These are phyloP conservation scores for Cuculus canorus DNA, from an alignment of 2,797 vertebrate genomes.

Conservation along the genomic window DNA sequence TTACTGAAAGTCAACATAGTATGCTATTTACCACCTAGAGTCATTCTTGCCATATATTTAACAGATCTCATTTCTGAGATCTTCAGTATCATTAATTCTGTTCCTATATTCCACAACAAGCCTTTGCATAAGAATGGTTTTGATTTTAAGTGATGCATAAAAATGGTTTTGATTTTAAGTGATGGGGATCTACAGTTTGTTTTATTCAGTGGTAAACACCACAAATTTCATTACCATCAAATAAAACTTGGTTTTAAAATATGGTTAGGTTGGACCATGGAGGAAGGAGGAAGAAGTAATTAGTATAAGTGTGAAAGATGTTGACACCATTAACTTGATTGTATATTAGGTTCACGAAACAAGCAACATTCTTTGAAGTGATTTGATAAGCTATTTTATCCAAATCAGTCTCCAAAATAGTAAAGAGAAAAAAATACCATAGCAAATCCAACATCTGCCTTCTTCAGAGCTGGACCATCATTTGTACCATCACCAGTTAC, in stretches of 20 bases:
- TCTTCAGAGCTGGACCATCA: slow-evolving; percentile 97
- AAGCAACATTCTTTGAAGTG: not conserved
- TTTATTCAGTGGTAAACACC: not conserved
- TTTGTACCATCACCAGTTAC: slow-evolving; percentile 99
- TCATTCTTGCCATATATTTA: not conserved
- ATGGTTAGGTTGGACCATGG: not conserved
- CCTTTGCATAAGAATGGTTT: not conserved
- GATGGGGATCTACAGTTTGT: not conserved
- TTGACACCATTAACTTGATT: not conserved
- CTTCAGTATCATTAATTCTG: not conserved
- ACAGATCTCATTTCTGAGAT: not conserved
- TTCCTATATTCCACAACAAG: not conserved
- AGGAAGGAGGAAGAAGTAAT: not conserved
- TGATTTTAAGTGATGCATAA: not conserved
- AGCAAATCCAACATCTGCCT: slow-evolving; percentile 98
- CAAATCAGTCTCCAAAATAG: not conserved
- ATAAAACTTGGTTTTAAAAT: too few species aligned
- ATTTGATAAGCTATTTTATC: not conserved
- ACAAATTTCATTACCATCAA: not conserved
- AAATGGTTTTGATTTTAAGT: not conserved
- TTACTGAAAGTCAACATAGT: not conserved
- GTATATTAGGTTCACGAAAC: not conserved
- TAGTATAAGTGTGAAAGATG: not conserved
- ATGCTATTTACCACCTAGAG: not conserved
- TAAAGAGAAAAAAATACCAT: slow-evolving; percentile 83